Evolutionary conservation across 2,797 vertebrate species (phyloP), one percentile per base, ranked within the genome.

Genomic region (Tapirus indicus): DNA sequence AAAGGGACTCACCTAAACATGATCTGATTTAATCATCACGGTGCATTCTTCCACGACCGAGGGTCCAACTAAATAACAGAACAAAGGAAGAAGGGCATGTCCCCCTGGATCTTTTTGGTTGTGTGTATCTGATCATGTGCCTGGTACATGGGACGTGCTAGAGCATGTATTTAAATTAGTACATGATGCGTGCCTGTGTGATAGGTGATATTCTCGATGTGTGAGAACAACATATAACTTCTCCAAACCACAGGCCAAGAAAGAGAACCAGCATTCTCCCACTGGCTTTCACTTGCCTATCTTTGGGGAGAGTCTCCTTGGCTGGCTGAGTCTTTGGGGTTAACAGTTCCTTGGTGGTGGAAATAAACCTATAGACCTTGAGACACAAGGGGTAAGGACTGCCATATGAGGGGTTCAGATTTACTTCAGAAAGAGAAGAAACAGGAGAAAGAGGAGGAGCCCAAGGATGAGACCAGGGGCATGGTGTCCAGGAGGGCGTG

Each of bases 51-150:
- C 38, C 17, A 6, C 38, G 38, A n/a, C 41, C 7, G 27, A 10
- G 71, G 38, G 7, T 23, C 38, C 38, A 1, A 16, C 18, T 16
- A 52, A 52, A 52, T 13, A 52, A 13, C 49, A 52, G 49, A 52
- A 16, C 49, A 52, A 13, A 52, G 58, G 58, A 68, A 2, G 83
- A 49, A 38, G 23, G n/a, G 11, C 3, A 2, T 17, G 71, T 38
- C 10, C 2, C 77, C 20, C 35, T 20, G 14, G 10, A 27, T 27
- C 8, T 6, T n/a, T 74, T 6, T 1, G 2, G 47, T 5, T 0
- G 0, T 1, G 6, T 2, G 49, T 0, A 3, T 69, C 8, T 4
- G 0, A 0, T 21, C 14, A 0, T 1, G 6, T 20, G 44, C 8
- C 58, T 82, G 56, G 71, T 20, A 69, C 0, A 0, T 16, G 38